Conservation (phyloP, 2,797 vertebrate genomes). For the Oryzias sinensis region DNA sequence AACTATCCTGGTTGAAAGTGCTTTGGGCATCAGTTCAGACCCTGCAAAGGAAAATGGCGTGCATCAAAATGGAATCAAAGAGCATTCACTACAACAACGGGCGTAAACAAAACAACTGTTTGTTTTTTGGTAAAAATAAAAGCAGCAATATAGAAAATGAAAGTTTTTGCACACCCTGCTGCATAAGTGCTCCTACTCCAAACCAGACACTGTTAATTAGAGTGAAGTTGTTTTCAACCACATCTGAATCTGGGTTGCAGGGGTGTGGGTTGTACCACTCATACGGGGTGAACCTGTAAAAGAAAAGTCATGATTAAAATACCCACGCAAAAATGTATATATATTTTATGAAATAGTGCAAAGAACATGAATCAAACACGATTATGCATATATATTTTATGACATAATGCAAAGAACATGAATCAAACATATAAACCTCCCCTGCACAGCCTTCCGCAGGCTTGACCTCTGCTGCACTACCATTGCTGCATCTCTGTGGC, state of each 20-base stretch:
- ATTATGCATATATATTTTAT: neutral
- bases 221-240: slow-evolving; percentile 99
- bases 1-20: slow-evolving; percentile 96
- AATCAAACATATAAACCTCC: neutral
- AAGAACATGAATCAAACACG: neutral
- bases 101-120: no score
- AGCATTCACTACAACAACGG: no score
- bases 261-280: slow-evolving; percentile 99
- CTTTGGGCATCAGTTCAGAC: slow-evolving; percentile 97
- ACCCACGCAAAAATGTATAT: no score
- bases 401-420: neutral
- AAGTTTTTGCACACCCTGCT: slow-evolving; percentile 85
- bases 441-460: neutral
- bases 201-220: slow-evolving; percentile 98
- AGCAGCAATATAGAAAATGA: neutral
- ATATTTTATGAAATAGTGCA: neutral
- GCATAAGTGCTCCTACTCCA: slow-evolving; percentile 98
- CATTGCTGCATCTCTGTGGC: neutral
- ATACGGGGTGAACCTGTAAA: slow-evolving; percentile 92
- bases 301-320: neutral
- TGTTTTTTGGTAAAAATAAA: neutral
- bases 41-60: slow-evolving; percentile 71
- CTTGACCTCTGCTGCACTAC: neutral
- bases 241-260: slow-evolving; percentile 96
- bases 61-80: no score